These are phyloP conservation scores for Sternotherus odoratus DNA, from an alignment of 2,797 vertebrate genomes.

Conservation along the genomic window DNA sequence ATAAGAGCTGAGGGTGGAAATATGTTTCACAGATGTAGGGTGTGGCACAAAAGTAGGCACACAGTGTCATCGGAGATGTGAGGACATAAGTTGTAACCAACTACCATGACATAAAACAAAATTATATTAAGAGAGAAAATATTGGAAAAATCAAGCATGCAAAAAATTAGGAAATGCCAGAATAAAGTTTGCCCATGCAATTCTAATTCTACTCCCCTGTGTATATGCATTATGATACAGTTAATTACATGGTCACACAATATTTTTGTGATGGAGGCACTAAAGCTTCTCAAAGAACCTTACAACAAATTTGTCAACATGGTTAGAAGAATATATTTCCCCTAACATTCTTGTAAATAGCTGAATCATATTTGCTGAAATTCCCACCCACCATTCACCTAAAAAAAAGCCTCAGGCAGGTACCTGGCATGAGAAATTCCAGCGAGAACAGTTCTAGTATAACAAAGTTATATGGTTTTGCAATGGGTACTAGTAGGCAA, in stretches of 20 bases:
- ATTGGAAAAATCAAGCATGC: too few relatives aligned
- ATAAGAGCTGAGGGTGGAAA: not conserved
- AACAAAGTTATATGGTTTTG: not conserved
- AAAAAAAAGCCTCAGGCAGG: not conserved
- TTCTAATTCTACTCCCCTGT: too few relatives aligned
- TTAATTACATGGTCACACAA: too few relatives aligned
- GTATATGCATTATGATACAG: too few relatives aligned
- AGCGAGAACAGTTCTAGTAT: not conserved
- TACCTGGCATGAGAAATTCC: not conserved
- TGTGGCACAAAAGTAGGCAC: not conserved
- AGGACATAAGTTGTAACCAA: not conserved
- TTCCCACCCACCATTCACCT: not conserved
- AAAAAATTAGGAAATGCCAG: too few relatives aligned
- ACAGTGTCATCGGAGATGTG: not conserved
- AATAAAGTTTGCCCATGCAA: too few relatives aligned
- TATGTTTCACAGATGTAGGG: not conserved
- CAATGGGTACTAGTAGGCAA: not conserved
- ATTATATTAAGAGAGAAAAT: not conserved
- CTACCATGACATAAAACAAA: not conserved
- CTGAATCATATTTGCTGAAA: not conserved
- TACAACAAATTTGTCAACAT: too few relatives aligned
- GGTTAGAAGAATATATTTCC: too few relatives aligned
- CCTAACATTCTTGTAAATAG: too few relatives aligned
- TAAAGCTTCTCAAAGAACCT: too few relatives aligned
- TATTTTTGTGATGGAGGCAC: too few relatives aligned